Conservation (phyloP, 2,113 vertebrate species). For the Oostethus manadensis region DNA sequence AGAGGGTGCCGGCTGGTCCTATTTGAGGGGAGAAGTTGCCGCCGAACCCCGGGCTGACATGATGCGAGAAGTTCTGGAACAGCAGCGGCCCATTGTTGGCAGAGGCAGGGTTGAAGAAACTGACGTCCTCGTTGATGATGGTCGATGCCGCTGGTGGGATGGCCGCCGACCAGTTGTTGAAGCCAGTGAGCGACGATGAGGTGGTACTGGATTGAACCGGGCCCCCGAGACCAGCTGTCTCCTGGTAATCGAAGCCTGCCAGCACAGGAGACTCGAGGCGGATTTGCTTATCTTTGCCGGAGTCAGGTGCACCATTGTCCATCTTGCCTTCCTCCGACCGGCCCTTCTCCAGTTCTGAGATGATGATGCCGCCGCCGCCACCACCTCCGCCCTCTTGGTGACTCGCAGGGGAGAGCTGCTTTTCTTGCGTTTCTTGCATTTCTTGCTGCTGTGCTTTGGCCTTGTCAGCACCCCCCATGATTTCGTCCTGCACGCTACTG, state of each 20-base stretch:
- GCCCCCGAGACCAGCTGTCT: conserved; percentile 86
- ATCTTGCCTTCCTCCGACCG: conserved; percentile 86
- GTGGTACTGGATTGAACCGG: conserved; percentile 84
- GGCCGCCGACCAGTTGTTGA: conserved; percentile 98
- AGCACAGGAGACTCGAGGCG: conserved; percentile 93
- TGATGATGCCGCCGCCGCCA: conserved; percentile 78
- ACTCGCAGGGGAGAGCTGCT: conserved; percentile 87
- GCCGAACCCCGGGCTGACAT: conserved; percentile 94
- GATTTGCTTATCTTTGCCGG: conserved; percentile 91
- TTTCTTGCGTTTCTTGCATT: conserved; percentile 95
- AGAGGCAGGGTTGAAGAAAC: conserved; percentile 94
- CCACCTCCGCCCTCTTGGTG: conserved; percentile 81
- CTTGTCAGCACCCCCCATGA: conserved; percentile 92
- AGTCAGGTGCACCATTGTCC: conserved; percentile 83
- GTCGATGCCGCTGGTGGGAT: conserved; percentile 93
- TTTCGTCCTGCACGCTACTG: conserved; percentile 95
- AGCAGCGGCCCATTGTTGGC: conserved; percentile 95
- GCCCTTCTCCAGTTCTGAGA: conserved; percentile 90
- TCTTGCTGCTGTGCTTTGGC: conserved; percentile 92
- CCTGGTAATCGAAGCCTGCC: conserved; percentile 94
- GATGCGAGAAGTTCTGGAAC: conserved; percentile 98
- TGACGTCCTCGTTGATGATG: conserved; percentile 95
- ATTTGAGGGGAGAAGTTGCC: conserved; percentile 98
- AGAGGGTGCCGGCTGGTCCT: conserved; percentile 79
- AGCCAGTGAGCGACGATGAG: conserved; percentile 91